phyloP scores from a whole-genome alignment of 2,797 vertebrate genomes.

The Danio kyathit region DNA sequence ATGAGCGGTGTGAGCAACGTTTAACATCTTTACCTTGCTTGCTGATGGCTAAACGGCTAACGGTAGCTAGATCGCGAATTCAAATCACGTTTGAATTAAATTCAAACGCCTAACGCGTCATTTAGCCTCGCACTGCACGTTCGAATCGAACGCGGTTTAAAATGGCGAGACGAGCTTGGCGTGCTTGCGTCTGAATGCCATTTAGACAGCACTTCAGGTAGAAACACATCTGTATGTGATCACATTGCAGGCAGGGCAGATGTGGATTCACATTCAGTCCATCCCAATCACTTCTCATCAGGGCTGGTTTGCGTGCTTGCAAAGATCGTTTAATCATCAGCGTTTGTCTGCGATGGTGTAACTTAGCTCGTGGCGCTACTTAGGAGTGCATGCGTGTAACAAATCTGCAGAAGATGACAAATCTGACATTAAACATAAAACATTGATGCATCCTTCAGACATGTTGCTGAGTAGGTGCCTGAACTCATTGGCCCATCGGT shows the following conservation, averaged over 20 bases:
- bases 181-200: conserved; percentile 34
- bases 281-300: not conserved
- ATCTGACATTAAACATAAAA: not conserved
- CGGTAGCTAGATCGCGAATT: conserved; percentile 38
- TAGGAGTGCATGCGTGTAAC: not conserved
- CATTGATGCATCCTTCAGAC: conserved; percentile 18
- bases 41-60: conserved; percentile 66
- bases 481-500: conserved; percentile 12
- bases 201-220: conserved; percentile 61
- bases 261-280: conserved; percentile 33
- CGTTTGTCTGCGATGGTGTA: not conserved
- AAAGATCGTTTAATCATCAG: not conserved
- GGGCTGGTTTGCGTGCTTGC: not conserved
- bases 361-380: not conserved
- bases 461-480: conserved; percentile 27
- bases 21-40: conserved; percentile 74
- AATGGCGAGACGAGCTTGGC: not conserved
- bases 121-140: not conserved
- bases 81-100: conserved; percentile 70
- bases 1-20: conserved; percentile 76
- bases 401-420: conserved; percentile 6
- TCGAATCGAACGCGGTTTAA: not conserved
- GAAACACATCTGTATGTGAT: conserved; percentile 83
- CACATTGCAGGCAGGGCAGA: conserved; percentile 60
- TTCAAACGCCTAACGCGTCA: conserved; percentile 29